phyloP scores from a whole-genome alignment of 2,797 vertebrate species.

The Neosalanx taihuensis region DNA sequence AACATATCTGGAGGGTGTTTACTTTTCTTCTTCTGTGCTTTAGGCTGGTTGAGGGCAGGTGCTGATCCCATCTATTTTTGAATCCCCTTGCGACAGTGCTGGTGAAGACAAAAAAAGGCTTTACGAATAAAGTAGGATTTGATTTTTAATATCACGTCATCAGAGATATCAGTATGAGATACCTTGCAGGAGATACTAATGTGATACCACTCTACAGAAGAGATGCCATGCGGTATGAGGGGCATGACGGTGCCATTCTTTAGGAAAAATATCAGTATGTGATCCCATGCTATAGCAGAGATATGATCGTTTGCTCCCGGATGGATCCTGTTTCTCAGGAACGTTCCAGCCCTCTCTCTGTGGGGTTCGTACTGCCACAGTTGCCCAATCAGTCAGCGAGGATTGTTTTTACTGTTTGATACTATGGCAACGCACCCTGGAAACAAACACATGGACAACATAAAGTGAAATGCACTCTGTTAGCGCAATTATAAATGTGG shows the following conservation, averaged over 20 bases:
- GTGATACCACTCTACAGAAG: not conserved
- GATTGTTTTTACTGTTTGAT: slow-evolving; percentile 57
- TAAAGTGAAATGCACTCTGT: not conserved
- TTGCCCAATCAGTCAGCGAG: slow-evolving; percentile 53
- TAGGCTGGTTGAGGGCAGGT: no score
- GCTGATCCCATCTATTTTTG: not conserved
- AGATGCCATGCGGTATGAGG: not conserved
- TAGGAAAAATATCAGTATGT: slow-evolving; percentile 9
- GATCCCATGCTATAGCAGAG: not conserved
- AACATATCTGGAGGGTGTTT: no score
- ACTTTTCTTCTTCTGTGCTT: no score
- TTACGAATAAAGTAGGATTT: no score
- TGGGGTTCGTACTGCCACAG: slow-evolving; percentile 48
- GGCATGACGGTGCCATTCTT: not conserved
- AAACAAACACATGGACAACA: slow-evolving; percentile 34
- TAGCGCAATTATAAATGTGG: not conserved
- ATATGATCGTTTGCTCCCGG: slow-evolving; percentile 11
- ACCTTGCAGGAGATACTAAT: no score
- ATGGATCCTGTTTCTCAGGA: slow-evolving; percentile 14
- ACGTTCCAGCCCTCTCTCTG: slow-evolving; percentile 11
- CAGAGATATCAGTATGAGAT: no score
- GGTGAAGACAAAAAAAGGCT: not conserved
- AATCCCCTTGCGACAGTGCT: not conserved
- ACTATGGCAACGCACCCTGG: slow-evolving; percentile 53
- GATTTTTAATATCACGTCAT: no score